A percentile compares a stretch with the other conserved stretches of the same genome.
Evolutionary conservation across 2,888 invertebrate species (phyloP).

Genomic region (Blastobasis lacticolella): DNA sequence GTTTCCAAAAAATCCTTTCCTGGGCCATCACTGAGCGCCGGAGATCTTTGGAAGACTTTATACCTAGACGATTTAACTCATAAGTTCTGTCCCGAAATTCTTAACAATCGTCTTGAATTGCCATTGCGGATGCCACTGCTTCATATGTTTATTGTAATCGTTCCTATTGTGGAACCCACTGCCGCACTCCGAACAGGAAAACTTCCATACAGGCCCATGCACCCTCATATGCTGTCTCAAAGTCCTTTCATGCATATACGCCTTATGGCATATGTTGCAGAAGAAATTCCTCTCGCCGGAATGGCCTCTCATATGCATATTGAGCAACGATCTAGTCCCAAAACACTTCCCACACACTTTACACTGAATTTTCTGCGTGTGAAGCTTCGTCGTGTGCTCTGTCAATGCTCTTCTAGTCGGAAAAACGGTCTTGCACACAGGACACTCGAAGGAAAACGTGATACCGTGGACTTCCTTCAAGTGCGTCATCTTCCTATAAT

Average conservation of each 20-base stretch:
- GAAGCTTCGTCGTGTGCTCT: conserved; percentile 56
- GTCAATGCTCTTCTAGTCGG: conserved; percentile 54
- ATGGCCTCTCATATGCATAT: conserved; percentile 57
- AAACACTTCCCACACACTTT: conserved; percentile 59
- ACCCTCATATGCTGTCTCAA: conserved; percentile 58
- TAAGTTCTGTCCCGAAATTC: conserved; percentile 33
- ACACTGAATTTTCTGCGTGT: conserved; percentile 58
- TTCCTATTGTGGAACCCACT: conserved; percentile 50
- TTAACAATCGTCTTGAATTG: conserved; percentile 46
- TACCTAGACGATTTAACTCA: conserved; percentile 9
- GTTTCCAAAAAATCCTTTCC: too few species aligned
- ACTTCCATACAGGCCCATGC: conserved; percentile 50
- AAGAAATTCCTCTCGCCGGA: conserved; percentile 58
- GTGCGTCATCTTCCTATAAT: conserved; percentile 63
- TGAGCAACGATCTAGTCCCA: conserved; percentile 49
- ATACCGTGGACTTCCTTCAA: conserved; percentile 57
- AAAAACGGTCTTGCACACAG: conserved; percentile 43
- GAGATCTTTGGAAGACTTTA: not conserved
- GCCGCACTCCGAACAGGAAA: conserved; percentile 50
- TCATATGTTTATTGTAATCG: conserved; percentile 56
- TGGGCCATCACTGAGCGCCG: too few species aligned
- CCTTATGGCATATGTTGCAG: conserved; percentile 53
- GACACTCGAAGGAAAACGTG: conserved; percentile 54
- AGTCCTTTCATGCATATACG: conserved; percentile 61
- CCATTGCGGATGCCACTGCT: conserved; percentile 61